Base-by-base conservation (phyloP, 1,140 invertebrate genomes). In the Drosophila kurseongensis region DNA sequence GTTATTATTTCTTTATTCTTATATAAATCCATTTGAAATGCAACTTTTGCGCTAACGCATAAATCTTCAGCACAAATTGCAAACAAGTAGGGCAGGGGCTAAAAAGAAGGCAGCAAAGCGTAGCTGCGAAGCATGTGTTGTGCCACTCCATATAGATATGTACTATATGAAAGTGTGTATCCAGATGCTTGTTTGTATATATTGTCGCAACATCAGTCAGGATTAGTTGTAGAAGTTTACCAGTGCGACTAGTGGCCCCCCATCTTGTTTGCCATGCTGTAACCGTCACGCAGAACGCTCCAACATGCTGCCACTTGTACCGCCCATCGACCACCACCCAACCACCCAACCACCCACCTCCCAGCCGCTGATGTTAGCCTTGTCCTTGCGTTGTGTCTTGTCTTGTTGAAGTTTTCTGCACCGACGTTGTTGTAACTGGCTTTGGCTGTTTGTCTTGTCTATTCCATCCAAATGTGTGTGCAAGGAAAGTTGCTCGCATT, bases 191-290 rank as follows among this genome's bases (percentile, higher is more conserved):
- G 67, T 75, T 82, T 84, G 68, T 85, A 85, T 86, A 86, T 86
- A 86, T 86, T 86, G 83, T 86, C 83, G 79, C 83, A 86, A 86
- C 83, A 86, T 86, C 83, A 86, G 83, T 86, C 83, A 86, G 83
- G 83, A 86, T 86, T 86, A 86, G 83, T 86, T 86, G 83, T 76
- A 79, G 83, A 86, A 86, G 44, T 88, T 88, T 86, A 65, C 79
- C 79, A 83, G 77, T 80, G 61, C 50, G 55, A 75, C 59, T 65
- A 55, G 57, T 48, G 36, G 14, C 45, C 16, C 44, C 81, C 78
- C 82, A 72, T 79, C 79, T 78, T 86, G 83, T 88, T 86, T 86
- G 83, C 75, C 79, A 80, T 88, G 83, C 83, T 86, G 83, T 83
- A 86, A 83, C 83, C 75, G 83, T 86, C 83, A 76, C 83, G 79